These are phyloP conservation scores for Spilosoma lubricipeda DNA, from an alignment of 2,888 invertebrate genomes.

Conservation along the genomic window DNA sequence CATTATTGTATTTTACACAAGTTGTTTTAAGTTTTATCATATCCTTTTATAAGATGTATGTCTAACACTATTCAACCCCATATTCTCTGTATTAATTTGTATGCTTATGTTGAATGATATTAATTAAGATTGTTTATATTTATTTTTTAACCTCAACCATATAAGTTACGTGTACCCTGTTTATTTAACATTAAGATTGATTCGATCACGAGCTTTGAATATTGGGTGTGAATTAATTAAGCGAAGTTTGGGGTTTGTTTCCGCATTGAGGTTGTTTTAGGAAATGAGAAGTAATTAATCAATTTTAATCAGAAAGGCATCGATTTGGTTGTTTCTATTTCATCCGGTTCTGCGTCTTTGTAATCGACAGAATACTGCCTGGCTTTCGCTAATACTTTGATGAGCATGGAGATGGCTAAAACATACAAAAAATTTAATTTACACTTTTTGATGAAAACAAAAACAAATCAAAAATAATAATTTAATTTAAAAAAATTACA, in stretches of 20 bases:
- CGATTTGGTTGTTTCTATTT: not conserved
- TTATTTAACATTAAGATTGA: not conserved
- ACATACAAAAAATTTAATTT: no score
- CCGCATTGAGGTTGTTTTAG: not conserved
- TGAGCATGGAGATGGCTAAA: no score
- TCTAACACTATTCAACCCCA: not conserved
- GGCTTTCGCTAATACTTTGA: no score
- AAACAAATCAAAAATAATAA: no score
- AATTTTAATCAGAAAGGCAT: not conserved
- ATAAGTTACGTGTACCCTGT: not conserved
- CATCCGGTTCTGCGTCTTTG: no score
- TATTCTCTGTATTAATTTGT: constrained; percentile 3
- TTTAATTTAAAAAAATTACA: no score
- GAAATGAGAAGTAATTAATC: constrained; percentile 1
- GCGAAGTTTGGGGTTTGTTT: not conserved
- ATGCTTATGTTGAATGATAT: not conserved
- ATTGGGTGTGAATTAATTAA: not conserved
- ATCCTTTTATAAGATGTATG: constrained; percentile 1
- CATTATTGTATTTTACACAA: not conserved
- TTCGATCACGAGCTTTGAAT: not conserved
- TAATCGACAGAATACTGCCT: no score
- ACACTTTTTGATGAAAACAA: no score
- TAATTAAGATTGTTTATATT: no score
- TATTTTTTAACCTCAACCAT: no score
- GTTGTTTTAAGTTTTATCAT: not conserved